Evolutionary conservation across 2,888 invertebrate species (phyloP).

Genomic region (Globia sparganii): DNA sequence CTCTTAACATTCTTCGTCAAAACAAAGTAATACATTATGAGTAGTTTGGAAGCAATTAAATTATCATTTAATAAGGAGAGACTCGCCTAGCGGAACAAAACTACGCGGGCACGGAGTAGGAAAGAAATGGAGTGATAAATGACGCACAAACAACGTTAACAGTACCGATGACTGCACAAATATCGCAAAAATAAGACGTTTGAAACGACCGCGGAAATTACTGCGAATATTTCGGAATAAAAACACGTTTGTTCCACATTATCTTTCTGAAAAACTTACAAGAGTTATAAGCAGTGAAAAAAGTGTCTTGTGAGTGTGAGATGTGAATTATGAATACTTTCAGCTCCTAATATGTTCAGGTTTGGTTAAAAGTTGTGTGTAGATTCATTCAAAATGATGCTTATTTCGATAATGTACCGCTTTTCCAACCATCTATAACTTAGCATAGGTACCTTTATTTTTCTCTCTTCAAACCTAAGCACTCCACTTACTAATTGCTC

Average conservation of each 20-base stretch:
- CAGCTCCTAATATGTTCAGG: background rate
- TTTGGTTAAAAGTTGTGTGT: background rate
- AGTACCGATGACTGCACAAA: background rate
- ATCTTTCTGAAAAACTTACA: no score
- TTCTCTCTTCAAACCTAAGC: background rate
- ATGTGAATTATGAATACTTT: background rate
- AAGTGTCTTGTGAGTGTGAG: background rate
- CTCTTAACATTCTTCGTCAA: conserved; percentile 37
- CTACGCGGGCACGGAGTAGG: conserved; percentile 39
- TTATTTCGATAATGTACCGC: no score
- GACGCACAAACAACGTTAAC: background rate
- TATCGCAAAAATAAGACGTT: background rate
- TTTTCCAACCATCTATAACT: background rate
- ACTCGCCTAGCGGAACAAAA: conserved; percentile 60
- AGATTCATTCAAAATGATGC: background rate
- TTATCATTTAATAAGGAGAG: conserved; percentile 63
- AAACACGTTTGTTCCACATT: background rate
- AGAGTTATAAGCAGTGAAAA: background rate
- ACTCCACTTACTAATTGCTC: conserved; percentile 31
- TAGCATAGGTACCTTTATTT: background rate
- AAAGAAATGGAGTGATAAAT: conserved; percentile 26
- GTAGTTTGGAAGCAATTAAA: conserved; percentile 62
- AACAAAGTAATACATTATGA: conserved; percentile 55
- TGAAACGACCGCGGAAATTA: background rate
- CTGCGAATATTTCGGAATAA: background rate